Conservation (phyloP, 35 echinoderm and acorn worm genomes). For the Anneissia japonica region DNA sequence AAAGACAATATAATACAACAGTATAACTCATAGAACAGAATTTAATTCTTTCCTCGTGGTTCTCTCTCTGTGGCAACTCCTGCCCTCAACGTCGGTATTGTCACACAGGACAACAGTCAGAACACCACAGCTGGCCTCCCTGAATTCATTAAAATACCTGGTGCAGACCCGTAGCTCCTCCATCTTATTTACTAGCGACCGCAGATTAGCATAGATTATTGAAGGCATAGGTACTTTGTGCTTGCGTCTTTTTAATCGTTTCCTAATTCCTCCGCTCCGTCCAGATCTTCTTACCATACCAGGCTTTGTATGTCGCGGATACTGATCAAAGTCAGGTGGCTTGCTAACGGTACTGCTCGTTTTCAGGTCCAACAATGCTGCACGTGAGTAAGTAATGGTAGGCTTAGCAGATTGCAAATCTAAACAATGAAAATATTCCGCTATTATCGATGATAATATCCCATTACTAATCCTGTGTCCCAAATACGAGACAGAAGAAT, state of each 20-base stretch:
- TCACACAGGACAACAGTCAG: too few relatives aligned
- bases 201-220: not conserved
- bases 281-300: not conserved
- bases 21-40: too few relatives aligned
- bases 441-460: not conserved
- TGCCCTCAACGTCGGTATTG: too few relatives aligned
- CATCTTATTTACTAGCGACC: constrained; percentile 9
- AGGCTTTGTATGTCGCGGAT: not conserved
- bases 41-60: too few relatives aligned
- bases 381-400: not conserved
- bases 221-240: not conserved
- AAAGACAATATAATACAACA: too few relatives aligned
- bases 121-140: constrained; percentile 8
- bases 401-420: not conserved
- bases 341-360: not conserved
- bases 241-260: not conserved
- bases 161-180: not conserved
- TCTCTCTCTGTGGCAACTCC: too few relatives aligned
- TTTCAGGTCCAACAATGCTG: not conserved
- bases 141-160: not conserved
- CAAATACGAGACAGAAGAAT: not conserved
- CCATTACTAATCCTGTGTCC: not conserved
- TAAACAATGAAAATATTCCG: too few relatives aligned
- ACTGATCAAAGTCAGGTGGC: not conserved
- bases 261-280: constrained; percentile 10